Base-by-base conservation (phyloP, 2,888 invertebrate genomes). In the Perizoma affinitatum region DNA sequence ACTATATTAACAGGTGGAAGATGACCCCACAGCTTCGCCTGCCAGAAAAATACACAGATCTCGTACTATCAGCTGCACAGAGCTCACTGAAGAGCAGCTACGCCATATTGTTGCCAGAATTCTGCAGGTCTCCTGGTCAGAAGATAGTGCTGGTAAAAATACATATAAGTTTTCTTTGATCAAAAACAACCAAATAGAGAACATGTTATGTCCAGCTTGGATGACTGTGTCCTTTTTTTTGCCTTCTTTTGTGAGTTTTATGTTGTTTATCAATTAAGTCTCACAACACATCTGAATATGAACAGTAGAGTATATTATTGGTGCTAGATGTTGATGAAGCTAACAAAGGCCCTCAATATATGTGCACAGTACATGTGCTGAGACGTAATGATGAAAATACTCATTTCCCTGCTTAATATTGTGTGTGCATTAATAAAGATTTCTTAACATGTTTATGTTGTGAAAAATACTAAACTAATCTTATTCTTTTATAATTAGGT, bases 81-180 rank as follows among this genome's bases (percentile, higher is more conserved):
- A 95, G 78, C 84, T 95, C 56, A 94, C 94, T 5, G 94, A 94
- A 63, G 95, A 95, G 54, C 95, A 95, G 76, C 88, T 96, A 34
- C 88, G 94, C 64, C 84, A 92, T 56, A 93, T 95, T 66, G 92
- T 96, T 50, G 95, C 95, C 2, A 93, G 95, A 75, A 94, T 97
- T 58, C 86, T 97, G 11, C 95, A 95, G 79, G 95, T 95, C 42
- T 95, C 96, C 3, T 96, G 96, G 95, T 93, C 93, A 64, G 94
- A 94, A 72, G 91, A 91, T 52, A 93, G 93, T 74, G 88, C 90
- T 72, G 94, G 94, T 83, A 78, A 73, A 71, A 10, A 47, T 46
- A 43, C n/a, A 38, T 42, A 36, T 35, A 38, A 5, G 5, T 38
- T 38, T 38, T 38, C 9, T 53, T 41, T 41, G 36, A 6, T 38